Evolutionary conservation across 2,113 vertebrate species (phyloP).

Genomic region (Telmatochromis sp.): DNA sequence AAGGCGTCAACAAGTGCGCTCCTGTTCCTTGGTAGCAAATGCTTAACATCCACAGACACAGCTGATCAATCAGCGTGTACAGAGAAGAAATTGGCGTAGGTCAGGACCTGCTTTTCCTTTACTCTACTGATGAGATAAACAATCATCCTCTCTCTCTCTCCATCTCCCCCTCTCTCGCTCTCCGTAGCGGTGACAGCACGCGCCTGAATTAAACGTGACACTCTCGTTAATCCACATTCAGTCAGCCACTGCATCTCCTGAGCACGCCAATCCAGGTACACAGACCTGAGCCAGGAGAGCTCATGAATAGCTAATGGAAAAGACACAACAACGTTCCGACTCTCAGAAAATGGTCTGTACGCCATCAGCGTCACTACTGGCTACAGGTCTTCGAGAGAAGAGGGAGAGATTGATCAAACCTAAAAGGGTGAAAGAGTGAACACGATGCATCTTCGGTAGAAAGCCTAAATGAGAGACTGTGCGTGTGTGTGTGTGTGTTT

Average conservation of each 20-base stretch:
- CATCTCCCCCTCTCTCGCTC: background rate
- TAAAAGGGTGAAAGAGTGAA: slow-evolving; percentile 45
- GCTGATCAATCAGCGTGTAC: slow-evolving; percentile 25
- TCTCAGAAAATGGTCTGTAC: slow-evolving; percentile 51
- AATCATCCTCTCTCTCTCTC: background rate
- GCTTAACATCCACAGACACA: background rate
- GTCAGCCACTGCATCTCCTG: slow-evolving; percentile 10
- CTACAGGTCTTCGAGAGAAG: background rate
- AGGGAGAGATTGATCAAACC: slow-evolving; percentile 37
- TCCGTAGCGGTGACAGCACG: background rate
- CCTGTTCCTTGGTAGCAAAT: background rate
- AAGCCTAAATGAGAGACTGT: slow-evolving; percentile 20
- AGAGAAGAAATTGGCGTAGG: slow-evolving; percentile 25
- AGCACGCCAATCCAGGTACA: slow-evolving; percentile 28
- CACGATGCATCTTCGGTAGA: slow-evolving; percentile 21
- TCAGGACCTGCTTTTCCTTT: slow-evolving; percentile 30
- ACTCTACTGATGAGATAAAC: slow-evolving; percentile 50
- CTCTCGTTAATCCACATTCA: slow-evolving; percentile 50
- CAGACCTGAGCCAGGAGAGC: slow-evolving; percentile 16
- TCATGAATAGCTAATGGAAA: slow-evolving; percentile 63
- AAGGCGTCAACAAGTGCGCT: background rate
- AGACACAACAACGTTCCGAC: slow-evolving; percentile 36
- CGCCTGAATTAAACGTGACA: slow-evolving; percentile 49
- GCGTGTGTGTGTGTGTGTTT: background rate
- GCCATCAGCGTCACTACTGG: slow-evolving; percentile 20